Conservation (phyloP, 2,797 vertebrate species). For the Acipenser transmontanus region DNA sequence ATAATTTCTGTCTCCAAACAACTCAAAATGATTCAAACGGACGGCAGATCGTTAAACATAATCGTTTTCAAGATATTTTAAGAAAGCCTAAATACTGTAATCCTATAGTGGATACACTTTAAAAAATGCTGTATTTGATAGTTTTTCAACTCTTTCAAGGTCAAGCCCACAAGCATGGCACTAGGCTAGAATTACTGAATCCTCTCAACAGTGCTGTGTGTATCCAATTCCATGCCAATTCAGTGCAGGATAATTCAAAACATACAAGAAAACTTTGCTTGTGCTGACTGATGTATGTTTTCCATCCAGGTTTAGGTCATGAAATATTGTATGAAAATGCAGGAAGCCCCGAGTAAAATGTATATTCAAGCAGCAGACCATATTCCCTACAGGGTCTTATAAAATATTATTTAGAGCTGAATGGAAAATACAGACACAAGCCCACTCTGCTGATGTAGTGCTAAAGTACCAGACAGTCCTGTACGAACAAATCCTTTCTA, state of each 20-base stretch:
- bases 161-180: slow-evolving; percentile 33
- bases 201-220: not conserved
- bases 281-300: not conserved
- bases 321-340: slow-evolving; percentile 35
- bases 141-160: slow-evolving; percentile 22
- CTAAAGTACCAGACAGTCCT: not conserved
- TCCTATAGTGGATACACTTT: slow-evolving; percentile 43
- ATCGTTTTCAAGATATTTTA: not conserved
- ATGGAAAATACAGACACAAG: not conserved
- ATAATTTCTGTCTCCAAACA: not conserved
- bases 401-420: not conserved
- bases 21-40: not conserved
- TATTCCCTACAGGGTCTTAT: slow-evolving; percentile 38
- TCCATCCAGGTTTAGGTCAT: slow-evolving; percentile 27
- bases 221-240: slow-evolving; percentile 30
- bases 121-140: not conserved
- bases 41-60: not conserved
- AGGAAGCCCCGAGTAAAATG: slow-evolving; percentile 39
- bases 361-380: slow-evolving; percentile 37
- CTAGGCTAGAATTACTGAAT: slow-evolving; percentile 32
- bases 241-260: slow-evolving; percentile 31
- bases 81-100: slow-evolving; percentile 25
- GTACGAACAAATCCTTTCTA: not conserved
- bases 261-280: slow-evolving; percentile 17
- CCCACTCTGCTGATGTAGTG: not conserved